Evolutionary conservation across 37 sponge, comb jelly and placozoan species (phyloP).

Genomic region (Aphrocallistes beatrix): DNA sequence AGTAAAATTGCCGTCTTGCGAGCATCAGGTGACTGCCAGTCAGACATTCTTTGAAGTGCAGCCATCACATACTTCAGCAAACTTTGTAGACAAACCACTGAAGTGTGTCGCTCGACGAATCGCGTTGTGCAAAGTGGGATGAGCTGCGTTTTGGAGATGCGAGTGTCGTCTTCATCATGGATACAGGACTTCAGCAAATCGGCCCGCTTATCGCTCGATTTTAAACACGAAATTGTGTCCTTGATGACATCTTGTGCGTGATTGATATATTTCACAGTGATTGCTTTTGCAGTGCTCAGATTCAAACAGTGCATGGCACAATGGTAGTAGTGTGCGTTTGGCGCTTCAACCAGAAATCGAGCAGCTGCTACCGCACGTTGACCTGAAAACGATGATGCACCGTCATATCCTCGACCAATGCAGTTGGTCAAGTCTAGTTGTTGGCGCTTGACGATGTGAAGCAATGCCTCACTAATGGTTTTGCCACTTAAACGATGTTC

Average conservation of each 20-base stretch:
- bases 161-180: slow-evolving; percentile 16
- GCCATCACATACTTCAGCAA: slow-evolving; percentile 21
- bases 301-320: slow-evolving; percentile 29
- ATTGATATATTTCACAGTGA: neutral
- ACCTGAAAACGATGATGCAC: slow-evolving; percentile 19
- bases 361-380: slow-evolving; percentile 24
- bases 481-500: slow-evolving; percentile 11
- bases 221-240: slow-evolving; percentile 21
- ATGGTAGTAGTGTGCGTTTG: slow-evolving; percentile 21
- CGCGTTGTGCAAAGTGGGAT: slow-evolving; percentile 19
- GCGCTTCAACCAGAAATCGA: slow-evolving; percentile 14
- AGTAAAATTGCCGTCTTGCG: neutral
- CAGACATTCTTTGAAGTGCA: neutral
- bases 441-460: slow-evolving; percentile 15
- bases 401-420: slow-evolving; percentile 32
- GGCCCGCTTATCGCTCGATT: neutral
- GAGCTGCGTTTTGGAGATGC: slow-evolving; percentile 22
- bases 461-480: slow-evolving; percentile 21
- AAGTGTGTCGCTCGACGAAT: slow-evolving; percentile 28
- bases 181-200: slow-evolving; percentile 20
- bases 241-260: slow-evolving; percentile 24
- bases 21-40: slow-evolving; percentile 19
- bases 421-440: slow-evolving; percentile 18
- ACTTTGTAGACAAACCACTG: slow-evolving; percentile 1
- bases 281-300: slow-evolving; percentile 8